A percentile compares a stretch with the other conserved stretches of the same genome.
These are phyloP conservation scores for honey bee (Apis mellifera) DNA, from an alignment of 1,140 invertebrate genomes.

Conservation along the genomic window Amel_HAv3.1 CM009939.2:7864001-7864500, in stretches of 20 bases:
- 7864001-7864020: constrained; percentile 8
- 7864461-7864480: not conserved
- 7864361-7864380: not conserved
- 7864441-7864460: not conserved
- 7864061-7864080: constrained; percentile 38
- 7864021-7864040: constrained; percentile 46
- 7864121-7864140: constrained; percentile 91
- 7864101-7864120: constrained; percentile 87
- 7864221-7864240: constrained; percentile 76
- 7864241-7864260: constrained; percentile 78
- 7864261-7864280: constrained; percentile 71
- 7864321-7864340: not conserved
- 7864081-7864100: constrained; percentile 81
- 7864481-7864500: not conserved
- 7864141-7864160: constrained; percentile 89
- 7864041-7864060: constrained; percentile 19
- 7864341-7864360: no score
- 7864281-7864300: not conserved
- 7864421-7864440: constrained; percentile 9
- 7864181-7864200: constrained; percentile 70
- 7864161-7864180: constrained; percentile 88
- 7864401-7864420: constrained; percentile 49
- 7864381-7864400: constrained; percentile 16
- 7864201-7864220: constrained; percentile 73
- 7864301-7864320: not conserved